Evolutionary conservation across 2,113 vertebrate species (phyloP), one percentile per base, ranked within the genome.

Genomic region (Ramphastos sulfuratus): DNA sequence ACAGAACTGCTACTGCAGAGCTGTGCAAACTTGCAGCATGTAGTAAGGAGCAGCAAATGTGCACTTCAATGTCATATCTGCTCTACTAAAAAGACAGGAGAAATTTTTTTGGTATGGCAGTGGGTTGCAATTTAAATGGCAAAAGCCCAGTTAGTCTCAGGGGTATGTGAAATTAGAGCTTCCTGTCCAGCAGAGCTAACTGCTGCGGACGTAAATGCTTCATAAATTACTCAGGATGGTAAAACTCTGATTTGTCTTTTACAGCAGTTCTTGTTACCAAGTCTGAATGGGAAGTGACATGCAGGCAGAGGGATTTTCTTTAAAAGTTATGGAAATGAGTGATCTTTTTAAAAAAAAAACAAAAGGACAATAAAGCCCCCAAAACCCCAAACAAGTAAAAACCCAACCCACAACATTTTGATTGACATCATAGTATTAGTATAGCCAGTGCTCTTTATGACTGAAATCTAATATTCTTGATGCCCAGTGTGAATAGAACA

Each of bases 221-320:
- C 94, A 72, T 87, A 83, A 92, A 89, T 96, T 85, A 94, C 91
- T 87, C 87, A 60, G 87, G 89, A 54, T 85, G 87, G 79, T 94
- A 93, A 95, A 96, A 94, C 85, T 93, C 80, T 17, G 58, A 67
- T 92, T 87, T 61, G 77, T n/a, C 12, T 70, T 50, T 81, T 75
- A 76, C 73, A 25, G 13, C n/a, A 3, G 71, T 50, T 77, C 83
- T 44, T 7, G 4, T 55, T 61, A 59, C 81, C 42, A 46, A 78
- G 56, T 52, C 52, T 67, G 48, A 30, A 48, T 39, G 39, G 20
- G 64, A 71, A 71, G 21, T 5, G 13, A 90, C 37, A 35, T 14
- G 12, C 37, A 79, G 56, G 33, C 3, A 2, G 48, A 50, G 30
- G 33, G 30, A 50, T 65, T 71, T 79, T 52, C 48, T 65, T 37